phyloP scores from a whole-genome alignment of 2,888 invertebrate genomes.

The Patella caerulea region DNA sequence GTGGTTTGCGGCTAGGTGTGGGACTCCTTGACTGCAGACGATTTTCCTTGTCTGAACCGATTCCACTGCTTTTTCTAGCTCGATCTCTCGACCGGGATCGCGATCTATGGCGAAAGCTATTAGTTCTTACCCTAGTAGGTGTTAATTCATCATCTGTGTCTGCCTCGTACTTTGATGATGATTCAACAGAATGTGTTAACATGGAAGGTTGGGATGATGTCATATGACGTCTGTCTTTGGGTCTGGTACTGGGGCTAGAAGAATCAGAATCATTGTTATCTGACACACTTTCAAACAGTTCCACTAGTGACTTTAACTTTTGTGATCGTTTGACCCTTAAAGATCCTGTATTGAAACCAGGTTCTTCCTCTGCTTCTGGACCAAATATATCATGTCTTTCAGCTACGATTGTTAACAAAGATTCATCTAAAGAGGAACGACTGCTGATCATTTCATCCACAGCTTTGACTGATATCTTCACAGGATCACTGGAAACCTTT shows the following conservation, averaged over 20 bases:
- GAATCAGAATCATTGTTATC: constrained; percentile 41
- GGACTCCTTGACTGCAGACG: constrained; percentile 17
- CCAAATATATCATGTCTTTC: constrained; percentile 47
- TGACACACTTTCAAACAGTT: constrained; percentile 57
- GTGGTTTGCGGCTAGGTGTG: constrained; percentile 17
- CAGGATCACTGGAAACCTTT: neutral
- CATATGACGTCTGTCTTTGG: constrained; percentile 22
- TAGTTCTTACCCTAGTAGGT: constrained; percentile 11
- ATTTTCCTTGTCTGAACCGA: constrained; percentile 20
- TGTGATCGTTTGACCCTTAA: constrained; percentile 52
- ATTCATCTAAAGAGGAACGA: constrained; percentile 60
- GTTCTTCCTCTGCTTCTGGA: constrained; percentile 31
- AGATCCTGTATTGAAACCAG: constrained; percentile 51
- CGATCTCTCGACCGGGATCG: constrained; percentile 19
- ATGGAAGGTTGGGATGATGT: constrained; percentile 25
- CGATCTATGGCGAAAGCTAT: neutral
- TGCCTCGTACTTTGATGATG: constrained; percentile 15
- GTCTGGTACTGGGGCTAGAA: constrained; percentile 29
- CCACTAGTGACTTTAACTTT: constrained; percentile 58
- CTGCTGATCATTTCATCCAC: constrained; percentile 41
- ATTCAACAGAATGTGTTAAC: constrained; percentile 16
- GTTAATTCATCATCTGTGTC: constrained; percentile 30
- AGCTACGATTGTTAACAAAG: constrained; percentile 54
- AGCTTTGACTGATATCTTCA: constrained; percentile 20
- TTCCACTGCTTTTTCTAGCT: constrained; percentile 15